A percentile compares a stretch with the other conserved stretches of the same genome.
phyloP scores from a whole-genome alignment of 2,888 invertebrate species.

The Odiellus spinosus region DNA sequence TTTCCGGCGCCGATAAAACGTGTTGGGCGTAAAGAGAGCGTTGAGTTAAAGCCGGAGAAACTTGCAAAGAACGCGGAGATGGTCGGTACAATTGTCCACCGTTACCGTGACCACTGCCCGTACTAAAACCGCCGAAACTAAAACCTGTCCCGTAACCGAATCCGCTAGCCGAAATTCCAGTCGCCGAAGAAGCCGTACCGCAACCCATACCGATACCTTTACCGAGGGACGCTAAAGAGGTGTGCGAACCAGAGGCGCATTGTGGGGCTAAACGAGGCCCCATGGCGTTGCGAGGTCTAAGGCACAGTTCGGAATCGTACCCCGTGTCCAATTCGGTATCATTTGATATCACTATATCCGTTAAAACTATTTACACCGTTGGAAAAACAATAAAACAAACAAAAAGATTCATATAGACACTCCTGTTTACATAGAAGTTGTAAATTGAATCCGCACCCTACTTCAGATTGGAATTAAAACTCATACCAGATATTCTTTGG shows the following conservation, averaged over 20 bases:
- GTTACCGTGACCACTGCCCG: constrained; percentile 7
- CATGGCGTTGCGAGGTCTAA: constrained; percentile 12
- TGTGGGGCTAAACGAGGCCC: constrained; percentile 19
- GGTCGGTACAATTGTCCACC: constrained; percentile 15
- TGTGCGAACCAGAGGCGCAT: constrained; percentile 17
- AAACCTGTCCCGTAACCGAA: no score
- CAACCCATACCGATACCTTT: background rate
- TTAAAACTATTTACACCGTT: background rate
- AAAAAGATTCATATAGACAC: background rate
- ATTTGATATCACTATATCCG: no score
- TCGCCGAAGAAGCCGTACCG: no score
- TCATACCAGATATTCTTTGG: constrained; percentile 18
- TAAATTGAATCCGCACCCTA: background rate
- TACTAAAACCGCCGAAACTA: no score
- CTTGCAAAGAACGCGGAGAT: constrained; percentile 16
- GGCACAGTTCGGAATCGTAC: constrained; percentile 14
- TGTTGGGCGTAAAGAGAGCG: constrained; percentile 20
- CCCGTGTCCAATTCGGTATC: constrained; percentile 13
- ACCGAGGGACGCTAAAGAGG: constrained; percentile 15
- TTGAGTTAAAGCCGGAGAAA: constrained; percentile 18
- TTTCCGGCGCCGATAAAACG: constrained; percentile 17
- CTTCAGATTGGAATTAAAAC: background rate
- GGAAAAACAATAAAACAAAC: background rate
- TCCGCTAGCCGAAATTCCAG: no score
- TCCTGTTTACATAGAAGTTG: background rate